Conservation (phyloP, 1,140 invertebrate genomes). For the Pseudomyrmex pallidus region DNA sequence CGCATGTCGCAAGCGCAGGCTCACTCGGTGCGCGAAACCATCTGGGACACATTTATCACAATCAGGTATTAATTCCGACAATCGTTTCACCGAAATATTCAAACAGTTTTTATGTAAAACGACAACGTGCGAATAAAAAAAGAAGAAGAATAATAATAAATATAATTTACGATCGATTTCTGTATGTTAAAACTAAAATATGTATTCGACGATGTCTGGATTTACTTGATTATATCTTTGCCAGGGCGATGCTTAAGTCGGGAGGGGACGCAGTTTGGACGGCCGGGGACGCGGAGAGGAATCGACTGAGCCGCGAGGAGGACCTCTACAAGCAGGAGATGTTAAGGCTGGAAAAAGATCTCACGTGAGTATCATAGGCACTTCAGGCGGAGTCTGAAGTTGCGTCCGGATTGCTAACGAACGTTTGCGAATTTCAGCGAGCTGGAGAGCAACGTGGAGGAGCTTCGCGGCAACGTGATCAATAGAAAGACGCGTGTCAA, state of each 20-base stretch:
- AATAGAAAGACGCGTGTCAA: conserved; percentile 97
- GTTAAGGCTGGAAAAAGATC: conserved; percentile 95
- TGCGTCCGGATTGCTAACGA: background rate
- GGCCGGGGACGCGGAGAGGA: conserved; percentile 87
- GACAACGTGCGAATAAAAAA: too few species aligned
- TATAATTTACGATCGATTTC: too few species aligned
- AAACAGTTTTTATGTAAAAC: too few species aligned
- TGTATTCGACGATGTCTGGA: background rate
- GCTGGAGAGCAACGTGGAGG: conserved; percentile 97
- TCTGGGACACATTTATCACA: conserved; percentile 94
- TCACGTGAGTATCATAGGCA: conserved; percentile 87
- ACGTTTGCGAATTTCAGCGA: conserved; percentile 86
- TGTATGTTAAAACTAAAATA: conserved; percentile 8
- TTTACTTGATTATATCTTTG: conserved; percentile 22
- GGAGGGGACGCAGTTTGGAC: conserved; percentile 88
- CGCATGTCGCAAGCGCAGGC: conserved; percentile 96
- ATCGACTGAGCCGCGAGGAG: conserved; percentile 90
- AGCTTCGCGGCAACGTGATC: conserved; percentile 96
- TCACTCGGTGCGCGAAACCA: conserved; percentile 95
- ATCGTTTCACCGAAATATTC: too few species aligned
- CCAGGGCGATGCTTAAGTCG: conserved; percentile 88
- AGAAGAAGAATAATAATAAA: too few species aligned
- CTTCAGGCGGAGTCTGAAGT: background rate
- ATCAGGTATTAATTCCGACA: conserved; percentile 86
- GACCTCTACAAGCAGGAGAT: conserved; percentile 97